A percentile compares a stretch with the other conserved stretches of the same genome.
phyloP scores from a whole-genome alignment of 2,113 vertebrate genomes.

The Ceuthmochares aereus region DNA sequence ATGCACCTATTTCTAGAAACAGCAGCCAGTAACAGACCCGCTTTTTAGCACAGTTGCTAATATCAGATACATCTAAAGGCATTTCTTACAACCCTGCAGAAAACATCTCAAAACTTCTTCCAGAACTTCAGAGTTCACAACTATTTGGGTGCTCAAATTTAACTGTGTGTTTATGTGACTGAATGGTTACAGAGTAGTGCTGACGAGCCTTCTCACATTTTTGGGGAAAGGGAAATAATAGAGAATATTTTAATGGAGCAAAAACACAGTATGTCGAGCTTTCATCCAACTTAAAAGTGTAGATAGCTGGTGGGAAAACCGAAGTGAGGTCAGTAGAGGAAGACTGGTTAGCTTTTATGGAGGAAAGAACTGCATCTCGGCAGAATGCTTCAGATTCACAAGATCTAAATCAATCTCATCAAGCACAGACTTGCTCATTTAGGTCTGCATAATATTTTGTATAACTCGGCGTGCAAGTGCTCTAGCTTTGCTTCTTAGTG shows the following conservation, averaged over 20 bases:
- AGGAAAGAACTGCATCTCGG: not conserved
- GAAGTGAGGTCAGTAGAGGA: not conserved
- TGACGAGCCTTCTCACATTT: not conserved
- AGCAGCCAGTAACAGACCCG: not conserved
- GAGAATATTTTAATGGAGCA: not conserved
- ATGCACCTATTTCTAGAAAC: not conserved
- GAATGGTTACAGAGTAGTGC: not conserved
- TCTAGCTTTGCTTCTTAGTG: not conserved
- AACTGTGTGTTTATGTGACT: not conserved
- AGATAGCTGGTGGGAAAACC: not conserved
- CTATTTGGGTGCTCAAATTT: not conserved
- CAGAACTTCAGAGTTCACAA: not conserved
- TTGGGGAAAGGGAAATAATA: not conserved
- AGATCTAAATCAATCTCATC: not conserved
- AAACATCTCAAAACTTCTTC: not conserved
- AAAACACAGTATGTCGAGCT: not conserved
- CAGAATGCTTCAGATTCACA: not conserved
- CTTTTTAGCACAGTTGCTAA: not conserved
- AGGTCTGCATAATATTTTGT: not conserved
- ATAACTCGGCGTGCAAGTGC: not conserved
- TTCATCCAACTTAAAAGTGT: not conserved
- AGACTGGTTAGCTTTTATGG: not conserved
- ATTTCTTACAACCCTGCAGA: not conserved
- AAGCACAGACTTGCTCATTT: not conserved
- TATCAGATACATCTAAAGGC: not conserved